Evolutionary conservation across 2,888 invertebrate species (phyloP), one percentile per base, ranked within the genome.

Genomic region (Phalera bucephala): DNA sequence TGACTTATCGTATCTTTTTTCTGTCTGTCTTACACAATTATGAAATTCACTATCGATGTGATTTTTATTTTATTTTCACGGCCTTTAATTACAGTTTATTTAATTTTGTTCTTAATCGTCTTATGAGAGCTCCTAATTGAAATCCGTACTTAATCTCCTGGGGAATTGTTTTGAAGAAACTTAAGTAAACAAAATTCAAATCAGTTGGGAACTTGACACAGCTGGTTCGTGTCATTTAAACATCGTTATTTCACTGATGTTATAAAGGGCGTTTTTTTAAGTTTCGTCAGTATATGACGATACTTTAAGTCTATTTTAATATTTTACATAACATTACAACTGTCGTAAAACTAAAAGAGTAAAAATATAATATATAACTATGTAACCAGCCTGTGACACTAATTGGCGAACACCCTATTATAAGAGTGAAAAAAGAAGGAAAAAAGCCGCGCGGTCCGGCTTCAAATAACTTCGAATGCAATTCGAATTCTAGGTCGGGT

Each of bases 161-260:
- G 38, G 58, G 53, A 47, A 55, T 52, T 59, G 54, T 68, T 64
- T 70, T 65, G 51, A 60, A 74, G 66, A 63, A 70, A 64, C 60
- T 65, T 52, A 61, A 75, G 70, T 73, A 72, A 77, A 71, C 72
- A 77, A 76, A 74, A 75, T 80, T 79, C 63, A 72, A 80, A 77
- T 78, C 69, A 76, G 70, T 67, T 53, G 55, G 51, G 45, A 67
- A 71, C 45, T 68, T 64, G 50, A 54, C 52, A 39, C 43, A 51
- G 50, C 45, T 52, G 50, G 56, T 52, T 50, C 53, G 22, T 13
- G 28, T 14, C 20, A 14, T 28, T 10, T 21, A 27, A 35, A 20
- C 11, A 10, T 20, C n/a, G 8, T 21, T 31, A 21, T 11, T 3
- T 3, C 8, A 28, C 12, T 13, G 11, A 12, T 5, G 17, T 3